Evolutionary conservation across 2,113 vertebrate species (phyloP), one percentile per base, ranked within the genome.

Genomic region (Eira barbara): DNA sequence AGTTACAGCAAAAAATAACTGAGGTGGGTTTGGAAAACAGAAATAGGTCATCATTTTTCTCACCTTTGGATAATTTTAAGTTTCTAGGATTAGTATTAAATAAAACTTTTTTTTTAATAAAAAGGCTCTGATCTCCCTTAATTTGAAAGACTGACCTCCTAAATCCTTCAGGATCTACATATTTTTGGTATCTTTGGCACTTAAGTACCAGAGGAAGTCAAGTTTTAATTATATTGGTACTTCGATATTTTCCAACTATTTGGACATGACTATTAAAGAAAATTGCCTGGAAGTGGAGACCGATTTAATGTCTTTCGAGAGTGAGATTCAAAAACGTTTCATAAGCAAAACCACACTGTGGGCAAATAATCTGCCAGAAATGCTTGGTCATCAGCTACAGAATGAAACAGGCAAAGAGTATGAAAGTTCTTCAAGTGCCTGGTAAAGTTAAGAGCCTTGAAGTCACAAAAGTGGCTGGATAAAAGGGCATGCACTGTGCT

Each of bases 1-100:
- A 85, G 78, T 90, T 84, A 92, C 36, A 36, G 52, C 45, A 81
- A 94, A 97, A 97, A 97, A 87, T 82, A 67, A 82, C 47, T 83
- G 25, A 6, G 15, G 7, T 80, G 92, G 69, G n/a, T 74, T 96
- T 85, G 52, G 76, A 89, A 95, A 97, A 91, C 4, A 94, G 71
- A 97, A 97, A 83, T 78, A 65, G 31, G 59, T 79, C 57, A 90
- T 89, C 23, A 55, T 47, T 59, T 84, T 95, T 52, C 65, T 91
- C 36, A 90, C 17, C 80, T 86, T 52, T 63, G n/a, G 17, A 42
- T 96, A 91, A 63, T 82, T 92, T 90, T 45, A 88, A 89, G 73
- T 94, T 96, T 95, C 61, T 79, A 86, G n/a, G 31, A 11, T 90
- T 80, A 42, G 36, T 36, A 59, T 80, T 69, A 69, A 73, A 91